Evolutionary conservation across 2,797 vertebrate species (phyloP), one percentile per base, ranked within the genome.

Genomic region (Takifugu rubripes): DNA sequence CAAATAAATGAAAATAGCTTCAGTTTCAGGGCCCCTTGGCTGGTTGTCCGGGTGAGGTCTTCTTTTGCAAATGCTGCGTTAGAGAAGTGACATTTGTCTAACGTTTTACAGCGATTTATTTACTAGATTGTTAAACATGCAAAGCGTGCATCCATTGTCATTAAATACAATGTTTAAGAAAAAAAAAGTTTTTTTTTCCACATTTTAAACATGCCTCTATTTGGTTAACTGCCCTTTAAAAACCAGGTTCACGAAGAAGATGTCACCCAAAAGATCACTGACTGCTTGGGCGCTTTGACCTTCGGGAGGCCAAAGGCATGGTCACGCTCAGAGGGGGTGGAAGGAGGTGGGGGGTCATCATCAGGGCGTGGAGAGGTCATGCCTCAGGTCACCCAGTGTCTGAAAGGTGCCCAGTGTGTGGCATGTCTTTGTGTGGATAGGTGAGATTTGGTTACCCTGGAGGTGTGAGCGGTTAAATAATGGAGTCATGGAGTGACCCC

Each of bases 261-360:
- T 75, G 74, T 89, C 75, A 81, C 51, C 40, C 11, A 5, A 40
- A 81, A 77, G 78, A 72, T 80, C 64, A 49, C 55, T 75, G 75
- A 75, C 50, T 21, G 58, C 72, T 75, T 67, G 55, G 79, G 75
- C 72, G 72, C 40, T 66, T 61, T 79, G 79, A 87, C 81, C 82
- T 83, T 72, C 75, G 64, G 64, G 69, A 88, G 87, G 85, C 85
- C 85, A 89, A 90, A 88, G 84, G 76, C 83, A 89, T 67, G 87
- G 89, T 84, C 89, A 79, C 68, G 59, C 74, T 75, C 53, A 21
- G 43, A 40, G 56, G 49, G 14, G 24, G 27, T 24, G 56, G 27
- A 3, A n/a, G 17, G 36, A 1, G 12, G 46, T 6, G 61, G 52
- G 67, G 21, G 85, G 84, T 89, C 87, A 87, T 71, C 72, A 49